Base-by-base conservation (phyloP, 2,888 invertebrate species). In the Trachelus iudaicus region DNA sequence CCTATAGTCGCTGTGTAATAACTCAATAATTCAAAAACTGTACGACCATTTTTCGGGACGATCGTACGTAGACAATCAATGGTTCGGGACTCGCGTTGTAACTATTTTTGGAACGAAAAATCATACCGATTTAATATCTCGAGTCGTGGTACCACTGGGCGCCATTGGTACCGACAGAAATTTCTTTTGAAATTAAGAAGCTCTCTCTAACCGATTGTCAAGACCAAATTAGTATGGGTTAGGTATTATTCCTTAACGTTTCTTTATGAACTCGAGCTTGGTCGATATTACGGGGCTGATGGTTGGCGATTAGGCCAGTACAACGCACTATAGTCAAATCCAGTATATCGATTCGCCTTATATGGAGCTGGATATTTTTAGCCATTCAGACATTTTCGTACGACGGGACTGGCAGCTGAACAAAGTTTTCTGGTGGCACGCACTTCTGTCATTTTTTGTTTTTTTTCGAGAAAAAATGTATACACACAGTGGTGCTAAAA, bases 381-480 rank as follows among this genome's bases (percentile, higher is more conserved):
- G 76, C 73, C 76, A 76, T 76, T 76, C 31, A 76, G 56, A 76
- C 35, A 56, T 76, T 76, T 40, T 40, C 40, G 40, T 40, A 40
- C 15, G 15, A 40, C 40, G 40, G 40, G 40, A 40, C 15, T 40
- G 40, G 40, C 40, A 0, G 15, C 15, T 15, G 40, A 40, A 6
- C 4, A 15, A 40, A 40, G 40, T 40, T 40, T 40, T 15, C 15
- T 15, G 15, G 15, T 0, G 0, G 15, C 40, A 40, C 40, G 40
- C 6, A 40, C 6, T 40, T 40, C 15, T 15, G 0, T 15, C 1
- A 40, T 15, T 40, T 40, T 15, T 15, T 40, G 4, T 4, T 4
- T 4, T 40, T 15, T 40, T 15, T 4, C 13, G 4, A 4, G 6
- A 1, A 40, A 40, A 40, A 40, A 40, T 6, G 15, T 40, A 37